Evolutionary conservation across 2,888 invertebrate genomes (phyloP).

Genomic region (Ichneumoninae sp.): DNA sequence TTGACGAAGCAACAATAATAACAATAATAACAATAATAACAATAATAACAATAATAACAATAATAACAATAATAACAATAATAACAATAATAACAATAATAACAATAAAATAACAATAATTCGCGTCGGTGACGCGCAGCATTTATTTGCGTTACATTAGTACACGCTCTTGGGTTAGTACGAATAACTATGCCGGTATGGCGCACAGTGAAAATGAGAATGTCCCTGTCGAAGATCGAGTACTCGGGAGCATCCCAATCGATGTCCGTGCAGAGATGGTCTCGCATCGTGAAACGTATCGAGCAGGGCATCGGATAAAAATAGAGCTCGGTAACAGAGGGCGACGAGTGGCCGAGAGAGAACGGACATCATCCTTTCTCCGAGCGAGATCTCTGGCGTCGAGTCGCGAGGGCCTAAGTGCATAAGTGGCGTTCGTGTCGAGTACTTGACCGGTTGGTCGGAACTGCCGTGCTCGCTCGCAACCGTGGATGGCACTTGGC

Average conservation of each 20-base stretch:
- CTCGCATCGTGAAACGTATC: slow-evolving; percentile 25
- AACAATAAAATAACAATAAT: too few relatives aligned
- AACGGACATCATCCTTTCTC: slow-evolving; percentile 29
- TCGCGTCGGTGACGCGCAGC: too few relatives aligned
- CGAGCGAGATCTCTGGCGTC: slow-evolving; percentile 28
- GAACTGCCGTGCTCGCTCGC: slow-evolving; percentile 31
- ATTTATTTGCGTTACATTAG: too few relatives aligned
- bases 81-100: too few relatives aligned
- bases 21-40: too few relatives aligned
- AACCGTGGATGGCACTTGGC: slow-evolving; percentile 30
- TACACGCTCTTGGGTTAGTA: neutral
- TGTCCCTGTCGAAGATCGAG: slow-evolving; percentile 5
- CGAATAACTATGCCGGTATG: neutral
- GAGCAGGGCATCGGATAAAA: slow-evolving; percentile 38
- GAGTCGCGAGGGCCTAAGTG: slow-evolving; percentile 72
- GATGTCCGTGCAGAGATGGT: neutral
- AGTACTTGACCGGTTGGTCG: slow-evolving; percentile 78
- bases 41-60: too few relatives aligned
- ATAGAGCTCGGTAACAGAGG: slow-evolving; percentile 42
- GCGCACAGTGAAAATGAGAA: neutral
- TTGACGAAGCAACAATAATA: too few relatives aligned
- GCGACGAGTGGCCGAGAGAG: slow-evolving; percentile 30
- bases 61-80: too few relatives aligned
- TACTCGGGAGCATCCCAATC: slow-evolving; percentile 7
- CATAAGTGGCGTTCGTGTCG: slow-evolving; percentile 78